Evolutionary conservation across 2,113 vertebrate genomes (phyloP).

Genomic region (Serilophus lunatus): DNA sequence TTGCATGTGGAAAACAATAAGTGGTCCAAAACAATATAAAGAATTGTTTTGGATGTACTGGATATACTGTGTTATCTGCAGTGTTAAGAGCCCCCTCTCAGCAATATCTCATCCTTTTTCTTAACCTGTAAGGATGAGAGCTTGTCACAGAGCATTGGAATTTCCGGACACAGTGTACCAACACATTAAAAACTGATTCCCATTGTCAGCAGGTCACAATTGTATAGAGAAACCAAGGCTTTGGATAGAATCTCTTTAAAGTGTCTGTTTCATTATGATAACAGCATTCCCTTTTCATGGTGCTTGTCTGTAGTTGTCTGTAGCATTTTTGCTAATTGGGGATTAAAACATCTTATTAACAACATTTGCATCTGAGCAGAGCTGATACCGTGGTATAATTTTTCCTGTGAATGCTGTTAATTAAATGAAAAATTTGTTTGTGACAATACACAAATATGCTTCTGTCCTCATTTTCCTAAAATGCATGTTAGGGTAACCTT

Average conservation of each 20-base stretch:
- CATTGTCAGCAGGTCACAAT: neutral
- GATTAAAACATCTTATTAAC: neutral
- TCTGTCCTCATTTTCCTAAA: neutral
- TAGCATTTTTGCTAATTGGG: slow-evolving; percentile 4
- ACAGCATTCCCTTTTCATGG: neutral
- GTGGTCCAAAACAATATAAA: neutral
- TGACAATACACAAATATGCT: neutral
- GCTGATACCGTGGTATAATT: neutral
- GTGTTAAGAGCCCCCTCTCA: neutral
- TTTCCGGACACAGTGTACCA: neutral
- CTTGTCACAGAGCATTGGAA: neutral
- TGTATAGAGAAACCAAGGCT: neutral
- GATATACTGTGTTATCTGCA: neutral
- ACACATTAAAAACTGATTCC: neutral
- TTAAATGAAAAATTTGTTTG: neutral
- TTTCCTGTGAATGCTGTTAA: neutral
- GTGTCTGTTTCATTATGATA: neutral
- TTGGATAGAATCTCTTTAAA: neutral
- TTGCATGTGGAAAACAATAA: neutral
- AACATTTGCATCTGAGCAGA: neutral
- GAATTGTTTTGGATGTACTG: neutral
- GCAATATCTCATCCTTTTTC: neutral
- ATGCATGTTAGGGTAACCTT: neutral
- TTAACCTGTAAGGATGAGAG: neutral
- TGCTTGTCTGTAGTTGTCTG: too few species aligned